These are phyloP conservation scores for Agonopterix alstromeriana DNA, from an alignment of 2,888 invertebrate species.

Conservation along the genomic window DNA sequence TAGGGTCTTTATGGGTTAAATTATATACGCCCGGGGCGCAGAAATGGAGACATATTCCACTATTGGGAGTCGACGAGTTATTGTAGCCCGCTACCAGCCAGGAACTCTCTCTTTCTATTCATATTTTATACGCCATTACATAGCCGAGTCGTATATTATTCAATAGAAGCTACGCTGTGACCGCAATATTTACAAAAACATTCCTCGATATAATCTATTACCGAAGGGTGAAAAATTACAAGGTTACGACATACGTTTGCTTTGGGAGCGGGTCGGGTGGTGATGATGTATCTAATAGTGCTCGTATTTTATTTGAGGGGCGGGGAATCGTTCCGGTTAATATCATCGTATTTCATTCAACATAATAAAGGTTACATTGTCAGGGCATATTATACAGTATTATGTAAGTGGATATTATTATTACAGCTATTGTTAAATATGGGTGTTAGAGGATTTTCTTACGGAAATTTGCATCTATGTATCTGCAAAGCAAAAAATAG, in stretches of 20 bases:
- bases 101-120: slow-evolving; percentile 41
- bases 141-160: slow-evolving; percentile 42
- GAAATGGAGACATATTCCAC: slow-evolving; percentile 70
- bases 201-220: slow-evolving; percentile 42
- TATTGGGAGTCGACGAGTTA: slow-evolving; percentile 57
- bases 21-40: slow-evolving; percentile 62
- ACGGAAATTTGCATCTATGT: too few species aligned
- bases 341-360: too few species aligned
- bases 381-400: too few species aligned
- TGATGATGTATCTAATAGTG: slow-evolving; percentile 14
- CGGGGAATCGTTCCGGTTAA: too few species aligned
- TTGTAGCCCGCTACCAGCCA: slow-evolving; percentile 40
- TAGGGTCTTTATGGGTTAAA: slow-evolving; percentile 65
- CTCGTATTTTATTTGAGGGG: too few species aligned
- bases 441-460: too few species aligned
- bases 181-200: slow-evolving; percentile 30
- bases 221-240: slow-evolving; percentile 38
- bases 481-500: too few species aligned
- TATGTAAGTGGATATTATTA: too few species aligned
- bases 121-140: slow-evolving; percentile 60
- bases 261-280: slow-evolving; percentile 7
- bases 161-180: slow-evolving; percentile 27
- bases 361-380: too few species aligned
- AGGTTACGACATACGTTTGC: slow-evolving; percentile 42
- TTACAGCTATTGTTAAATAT: too few species aligned